phyloP scores from a whole-genome alignment of 1,140 invertebrate species.

The Geopemphigus sp. region DNA sequence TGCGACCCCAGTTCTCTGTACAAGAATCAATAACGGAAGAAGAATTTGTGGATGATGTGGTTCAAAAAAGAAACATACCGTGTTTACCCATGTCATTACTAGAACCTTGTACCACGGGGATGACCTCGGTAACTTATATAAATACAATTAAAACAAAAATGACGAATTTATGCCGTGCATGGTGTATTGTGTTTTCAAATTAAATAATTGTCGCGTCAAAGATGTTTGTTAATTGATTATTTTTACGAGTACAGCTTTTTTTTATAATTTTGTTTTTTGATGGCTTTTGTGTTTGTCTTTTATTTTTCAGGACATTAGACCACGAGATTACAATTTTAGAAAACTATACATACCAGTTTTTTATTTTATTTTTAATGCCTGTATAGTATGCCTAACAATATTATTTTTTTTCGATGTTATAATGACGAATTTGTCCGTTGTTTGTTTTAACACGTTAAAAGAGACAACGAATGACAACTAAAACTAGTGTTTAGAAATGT shows the following conservation, averaged over 20 bases:
- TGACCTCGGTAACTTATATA: slow-evolving; percentile 30
- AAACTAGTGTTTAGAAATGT: slow-evolving; percentile 1
- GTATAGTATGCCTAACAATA: slow-evolving; percentile 24
- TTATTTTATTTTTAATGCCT: slow-evolving; percentile 11
- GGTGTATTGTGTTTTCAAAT: slow-evolving; percentile 35
- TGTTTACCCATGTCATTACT: not conserved
- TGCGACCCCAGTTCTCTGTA: not conserved
- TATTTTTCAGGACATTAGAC: slow-evolving; percentile 32
- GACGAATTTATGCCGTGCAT: slow-evolving; percentile 29
- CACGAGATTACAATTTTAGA: slow-evolving; percentile 19
- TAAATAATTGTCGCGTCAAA: not conserved
- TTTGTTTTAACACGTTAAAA: slow-evolving; percentile 19
- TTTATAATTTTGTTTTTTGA: slow-evolving; percentile 1
- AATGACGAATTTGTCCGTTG: slow-evolving; percentile 5
- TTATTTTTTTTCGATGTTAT: slow-evolving; percentile 6
- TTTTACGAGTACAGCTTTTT: not conserved
- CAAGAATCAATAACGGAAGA: slow-evolving; percentile 44
- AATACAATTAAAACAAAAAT: not conserved
- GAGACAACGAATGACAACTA: slow-evolving; percentile 12
- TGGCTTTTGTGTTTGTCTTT: slow-evolving; percentile 38
- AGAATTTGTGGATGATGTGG: slow-evolving; percentile 15
- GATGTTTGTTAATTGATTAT: not conserved
- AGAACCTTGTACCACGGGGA: slow-evolving; percentile 15
- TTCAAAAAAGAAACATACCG: slow-evolving; percentile 12
- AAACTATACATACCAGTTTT: slow-evolving; percentile 18